A percentile compares a stretch with the other conserved stretches of the same genome.
These are phyloP conservation scores for Mirounga angustirostris DNA, from an alignment of 2,113 vertebrate species.

Conservation along the genomic window DNA sequence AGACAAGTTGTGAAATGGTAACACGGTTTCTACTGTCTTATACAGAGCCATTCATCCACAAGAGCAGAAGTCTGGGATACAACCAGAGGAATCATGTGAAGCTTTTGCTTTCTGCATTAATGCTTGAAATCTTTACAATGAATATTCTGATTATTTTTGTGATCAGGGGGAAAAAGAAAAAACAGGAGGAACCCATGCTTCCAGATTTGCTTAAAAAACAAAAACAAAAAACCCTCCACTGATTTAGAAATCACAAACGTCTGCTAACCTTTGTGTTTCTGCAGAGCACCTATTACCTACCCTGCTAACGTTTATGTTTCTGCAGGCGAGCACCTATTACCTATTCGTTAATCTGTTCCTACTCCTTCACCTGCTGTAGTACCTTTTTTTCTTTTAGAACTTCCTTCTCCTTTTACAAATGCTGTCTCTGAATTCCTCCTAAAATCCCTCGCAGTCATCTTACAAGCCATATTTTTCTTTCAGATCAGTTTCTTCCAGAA, in stretches of 20 bases:
- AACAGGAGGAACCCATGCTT: not conserved
- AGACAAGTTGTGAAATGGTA: not conserved
- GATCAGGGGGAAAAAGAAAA: not conserved
- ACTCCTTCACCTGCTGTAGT: not conserved
- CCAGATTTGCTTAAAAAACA: conserved; percentile 27
- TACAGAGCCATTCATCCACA: not conserved
- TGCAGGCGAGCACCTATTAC: not conserved
- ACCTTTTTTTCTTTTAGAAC: not conserved
- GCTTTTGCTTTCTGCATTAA: not conserved
- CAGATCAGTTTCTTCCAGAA: conserved; percentile 39
- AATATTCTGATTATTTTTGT: conserved; percentile 10
- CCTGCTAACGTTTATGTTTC: too few relatives aligned
- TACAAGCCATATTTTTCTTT: conserved; percentile 9
- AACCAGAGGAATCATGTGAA: not conserved
- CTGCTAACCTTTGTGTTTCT: not conserved
- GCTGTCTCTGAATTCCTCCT: conserved; percentile 41
- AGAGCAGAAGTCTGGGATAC: not conserved
- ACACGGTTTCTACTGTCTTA: not conserved
- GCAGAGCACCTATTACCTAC: not conserved
- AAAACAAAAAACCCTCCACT: not conserved
- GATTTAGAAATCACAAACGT: not conserved
- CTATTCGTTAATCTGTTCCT: not conserved
- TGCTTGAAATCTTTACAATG: conserved; percentile 33
- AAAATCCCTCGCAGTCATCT: not conserved
- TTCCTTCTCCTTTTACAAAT: conserved; percentile 25